Evolutionary conservation across 2,888 invertebrate species (phyloP).

Genomic region (Syritta pipiens): DNA sequence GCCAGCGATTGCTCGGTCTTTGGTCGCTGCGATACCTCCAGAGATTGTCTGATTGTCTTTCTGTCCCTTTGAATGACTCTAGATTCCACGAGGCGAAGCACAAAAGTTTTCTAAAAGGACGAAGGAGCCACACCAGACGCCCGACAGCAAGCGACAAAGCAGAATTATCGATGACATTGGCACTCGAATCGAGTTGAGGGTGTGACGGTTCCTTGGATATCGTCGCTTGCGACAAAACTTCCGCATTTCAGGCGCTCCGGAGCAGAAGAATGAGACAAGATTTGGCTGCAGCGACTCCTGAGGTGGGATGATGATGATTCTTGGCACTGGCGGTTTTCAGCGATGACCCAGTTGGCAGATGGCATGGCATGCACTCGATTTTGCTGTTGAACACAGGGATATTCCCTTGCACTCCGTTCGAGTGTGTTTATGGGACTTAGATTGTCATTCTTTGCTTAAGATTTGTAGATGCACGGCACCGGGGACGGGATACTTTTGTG

Average conservation of each 20-base stretch:
- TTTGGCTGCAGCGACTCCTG: conserved; percentile 8
- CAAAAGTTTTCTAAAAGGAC: conserved; percentile 35
- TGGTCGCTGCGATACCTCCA: conserved; percentile 36
- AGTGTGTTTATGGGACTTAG: conserved; percentile 32
- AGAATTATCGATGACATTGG: conserved; percentile 56
- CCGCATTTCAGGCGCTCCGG: conserved; percentile 38
- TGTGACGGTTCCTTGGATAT: conserved; percentile 43
- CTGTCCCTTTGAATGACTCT: conserved; percentile 5
- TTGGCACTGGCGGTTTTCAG: conserved; percentile 46
- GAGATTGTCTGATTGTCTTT: conserved; percentile 25
- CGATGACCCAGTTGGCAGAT: conserved; percentile 59
- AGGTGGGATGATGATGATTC: conserved; percentile 53
- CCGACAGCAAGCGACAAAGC: conserved; percentile 13
- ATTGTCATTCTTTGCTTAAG: conserved; percentile 34
- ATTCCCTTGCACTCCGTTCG: conserved; percentile 3
- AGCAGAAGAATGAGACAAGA: conserved; percentile 44
- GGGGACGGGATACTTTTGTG: neutral
- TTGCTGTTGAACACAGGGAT: too few relatives aligned
- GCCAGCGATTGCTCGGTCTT: conserved; percentile 35
- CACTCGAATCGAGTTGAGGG: conserved; percentile 52
- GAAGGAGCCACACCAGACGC: conserved; percentile 10
- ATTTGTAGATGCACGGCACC: conserved; percentile 2
- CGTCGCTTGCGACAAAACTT: conserved; percentile 28
- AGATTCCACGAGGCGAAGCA: conserved; percentile 36
- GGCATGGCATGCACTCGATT: conserved; percentile 1